Base-by-base conservation (phyloP, 2,888 invertebrate species). In the Patella pellucida region DNA sequence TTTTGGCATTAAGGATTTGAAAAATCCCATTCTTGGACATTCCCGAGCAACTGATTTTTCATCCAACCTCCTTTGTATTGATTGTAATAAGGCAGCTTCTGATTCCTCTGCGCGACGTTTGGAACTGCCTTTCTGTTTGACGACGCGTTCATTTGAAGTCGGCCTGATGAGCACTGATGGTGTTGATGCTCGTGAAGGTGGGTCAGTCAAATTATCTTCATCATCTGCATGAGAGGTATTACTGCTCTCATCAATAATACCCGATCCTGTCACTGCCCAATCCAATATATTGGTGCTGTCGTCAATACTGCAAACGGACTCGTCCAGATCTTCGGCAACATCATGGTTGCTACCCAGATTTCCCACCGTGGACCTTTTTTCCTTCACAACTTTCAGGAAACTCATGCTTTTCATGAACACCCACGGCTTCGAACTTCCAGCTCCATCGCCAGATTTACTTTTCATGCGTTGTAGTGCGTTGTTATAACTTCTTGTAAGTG, bases 1-100 rank as follows among this genome's bases (percentile, higher is more conserved):
- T 52, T 71, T 52, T n/a, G 68, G 72, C 72, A 76, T 76, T 11
- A 72, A 23, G 54, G 76, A 75, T 50, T 71, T 67, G 71, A 72
- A 76, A 41, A 72, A 76, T 62, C 67, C 67, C 54, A 76, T 68
- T 69, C 76, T 76, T 56, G 68, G 51, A 31, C 67, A 71, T 52
- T 71, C 71, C 54, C 54, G 54, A 54, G 16, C 54, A 54, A 54
- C 54, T 2, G 54, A 54, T 54, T 54, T 54, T 54, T 54, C 54
- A 54, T 54, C 54, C 16, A 54, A 54, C 54, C 54, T 54, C 3
- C 54, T 54, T 54, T 54, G 54, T 54, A 54, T 2, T 54, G 54
- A 54, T 54, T 54, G 54, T 1, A 54, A 54, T 54, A 54, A 54
- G 54, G 54, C 54, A 54, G 54, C 54, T 54, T 54, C 54, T 54